Percentiles rank a stretch among this genome's conserved stretches.
Conservation (phyloP, 1,140 invertebrate species). For the Drosophila albomicans region DNA sequence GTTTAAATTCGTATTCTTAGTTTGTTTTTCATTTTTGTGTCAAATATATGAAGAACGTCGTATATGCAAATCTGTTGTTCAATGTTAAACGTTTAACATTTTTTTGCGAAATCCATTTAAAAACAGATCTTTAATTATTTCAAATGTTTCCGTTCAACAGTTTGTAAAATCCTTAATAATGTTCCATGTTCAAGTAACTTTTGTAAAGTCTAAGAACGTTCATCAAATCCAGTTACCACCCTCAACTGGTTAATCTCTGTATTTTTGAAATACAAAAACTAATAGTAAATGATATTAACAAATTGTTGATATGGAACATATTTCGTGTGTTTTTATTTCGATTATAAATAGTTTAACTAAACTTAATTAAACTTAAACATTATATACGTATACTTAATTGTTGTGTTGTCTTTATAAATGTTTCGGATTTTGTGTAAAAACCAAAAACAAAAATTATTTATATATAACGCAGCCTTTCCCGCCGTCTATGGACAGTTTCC, state of each 20-base stretch:
- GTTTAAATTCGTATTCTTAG: slow-evolving; percentile 33
- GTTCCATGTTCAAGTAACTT: slow-evolving; percentile 1
- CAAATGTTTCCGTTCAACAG: slow-evolving; percentile 4
- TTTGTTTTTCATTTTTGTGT: slow-evolving; percentile 40
- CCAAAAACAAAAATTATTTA: slow-evolving; percentile 86
- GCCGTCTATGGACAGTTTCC: slow-evolving; percentile 98
- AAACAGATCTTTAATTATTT: slow-evolving; percentile 11
- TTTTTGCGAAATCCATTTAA: slow-evolving; percentile 28
- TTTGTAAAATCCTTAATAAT: slow-evolving; percentile 6
- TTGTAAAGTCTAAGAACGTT: not conserved
- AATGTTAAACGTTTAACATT: slow-evolving; percentile 48
- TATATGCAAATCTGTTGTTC: slow-evolving; percentile 33
- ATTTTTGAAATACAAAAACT: not conserved
- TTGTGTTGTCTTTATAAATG: slow-evolving; percentile 85
- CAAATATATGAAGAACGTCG: not conserved
- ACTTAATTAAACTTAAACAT: slow-evolving; percentile 40
- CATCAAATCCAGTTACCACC: slow-evolving; percentile 25
- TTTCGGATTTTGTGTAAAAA: slow-evolving; percentile 85
- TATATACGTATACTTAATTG: slow-evolving; percentile 72
- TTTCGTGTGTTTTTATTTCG: not conserved
- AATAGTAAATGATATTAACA: not conserved
- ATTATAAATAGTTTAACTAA: slow-evolving; percentile 44
- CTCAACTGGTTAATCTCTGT: slow-evolving; percentile 15
- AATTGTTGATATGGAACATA: not conserved
- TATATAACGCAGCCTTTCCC: slow-evolving; percentile 95